Conservation (phyloP, 2,888 invertebrate species). For the Eupithecia pulchellata region DNA sequence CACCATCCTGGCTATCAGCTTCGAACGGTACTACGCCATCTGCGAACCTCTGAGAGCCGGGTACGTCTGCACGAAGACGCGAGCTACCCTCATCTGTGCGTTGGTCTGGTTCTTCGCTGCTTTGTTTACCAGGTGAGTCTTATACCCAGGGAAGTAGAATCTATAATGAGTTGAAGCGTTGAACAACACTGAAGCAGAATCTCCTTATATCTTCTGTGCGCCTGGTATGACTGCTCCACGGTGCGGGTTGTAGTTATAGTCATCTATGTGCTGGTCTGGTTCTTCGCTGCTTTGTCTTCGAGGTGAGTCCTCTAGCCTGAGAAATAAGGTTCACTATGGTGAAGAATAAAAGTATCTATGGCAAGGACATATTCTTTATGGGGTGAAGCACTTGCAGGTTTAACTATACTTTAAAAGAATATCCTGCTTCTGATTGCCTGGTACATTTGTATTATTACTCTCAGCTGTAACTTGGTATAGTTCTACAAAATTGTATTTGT, state of each 20-base stretch:
- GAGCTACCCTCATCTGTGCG: constrained; percentile 92
- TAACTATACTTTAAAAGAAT: not conserved
- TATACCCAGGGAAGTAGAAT: not conserved
- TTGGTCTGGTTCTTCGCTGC: constrained; percentile 94
- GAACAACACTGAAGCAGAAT: not conserved
- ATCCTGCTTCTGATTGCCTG: not conserved
- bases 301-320: not conserved
- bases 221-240: constrained; percentile 83
- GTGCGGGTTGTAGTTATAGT: constrained; percentile 92
- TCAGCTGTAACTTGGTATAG: constrained; percentile 90
- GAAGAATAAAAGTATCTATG: no score
- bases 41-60: constrained; percentile 96
- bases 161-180: not conserved
- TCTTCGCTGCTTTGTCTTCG: not conserved
- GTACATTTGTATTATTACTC: constrained; percentile 87
- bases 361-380: not conserved
- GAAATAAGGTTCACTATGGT: not conserved
- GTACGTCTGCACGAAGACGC: constrained; percentile 94
- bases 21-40: constrained; percentile 95
- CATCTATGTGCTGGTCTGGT: constrained; percentile 90
- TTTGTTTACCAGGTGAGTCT: constrained; percentile 91
- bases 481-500: no score
- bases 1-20: constrained; percentile 96
- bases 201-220: not conserved
- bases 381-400: not conserved